phyloP scores from a whole-genome alignment of 1,140 invertebrate genomes.

The Colletes latitarsis region DNA sequence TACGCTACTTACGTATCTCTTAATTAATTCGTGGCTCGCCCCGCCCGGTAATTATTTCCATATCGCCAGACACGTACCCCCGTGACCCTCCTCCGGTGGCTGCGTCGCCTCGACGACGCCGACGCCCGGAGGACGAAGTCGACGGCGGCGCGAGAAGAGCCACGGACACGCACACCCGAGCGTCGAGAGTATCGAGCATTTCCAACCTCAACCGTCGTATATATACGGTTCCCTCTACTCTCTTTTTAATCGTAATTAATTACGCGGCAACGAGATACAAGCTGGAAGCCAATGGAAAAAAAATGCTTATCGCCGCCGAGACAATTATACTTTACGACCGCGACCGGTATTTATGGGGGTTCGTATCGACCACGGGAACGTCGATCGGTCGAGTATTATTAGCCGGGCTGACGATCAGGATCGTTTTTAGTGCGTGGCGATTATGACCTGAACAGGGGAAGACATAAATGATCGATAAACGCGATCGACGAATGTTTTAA shows the following conservation, averaged over 20 bases:
- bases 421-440: neutral
- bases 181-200: slow-evolving; percentile 26
- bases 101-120: slow-evolving; percentile 5
- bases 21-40: slow-evolving; percentile 68
- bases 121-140: neutral
- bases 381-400: slow-evolving; percentile 17
- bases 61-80: slow-evolving; percentile 62
- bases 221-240: neutral
- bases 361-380: neutral
- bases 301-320: slow-evolving; percentile 2
- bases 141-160: neutral
- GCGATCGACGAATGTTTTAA: too few relatives aligned
- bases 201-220: neutral
- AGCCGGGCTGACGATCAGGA: neutral
- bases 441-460: neutral
- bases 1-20: slow-evolving; percentile 69
- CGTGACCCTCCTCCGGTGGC: slow-evolving; percentile 27
- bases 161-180: neutral
- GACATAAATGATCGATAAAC: too few relatives aligned
- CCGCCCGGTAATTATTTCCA: slow-evolving; percentile 67
- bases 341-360: neutral
- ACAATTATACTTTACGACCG: slow-evolving; percentile 11
- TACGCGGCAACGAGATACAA: slow-evolving; percentile 24
- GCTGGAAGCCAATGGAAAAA: neutral
- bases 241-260: slow-evolving; percentile 30